Conservation (phyloP, 35 echinoderm and acorn worm genomes). For the Amphiura filiformis region DNA sequence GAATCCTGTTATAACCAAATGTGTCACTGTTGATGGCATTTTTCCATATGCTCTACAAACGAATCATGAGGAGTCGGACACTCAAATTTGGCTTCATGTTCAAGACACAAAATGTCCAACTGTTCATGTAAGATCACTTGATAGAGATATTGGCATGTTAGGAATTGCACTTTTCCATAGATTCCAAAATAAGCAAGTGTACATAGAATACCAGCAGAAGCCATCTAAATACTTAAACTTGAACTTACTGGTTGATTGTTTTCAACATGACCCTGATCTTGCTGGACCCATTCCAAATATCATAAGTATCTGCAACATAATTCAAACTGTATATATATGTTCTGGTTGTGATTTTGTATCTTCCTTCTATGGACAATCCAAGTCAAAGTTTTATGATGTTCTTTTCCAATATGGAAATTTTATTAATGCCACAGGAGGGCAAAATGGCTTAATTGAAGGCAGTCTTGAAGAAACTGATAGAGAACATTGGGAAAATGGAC, state of each 20-base stretch:
- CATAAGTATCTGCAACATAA: not conserved
- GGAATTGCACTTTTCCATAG: not conserved
- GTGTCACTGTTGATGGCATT: not conserved
- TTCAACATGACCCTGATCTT: not conserved
- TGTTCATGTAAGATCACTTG: slow-evolving; percentile 42
- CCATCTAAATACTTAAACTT: not conserved
- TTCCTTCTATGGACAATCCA: slow-evolving; percentile 6
- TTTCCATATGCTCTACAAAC: not conserved
- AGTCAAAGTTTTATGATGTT: not conserved
- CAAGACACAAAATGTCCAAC: slow-evolving; percentile 17
- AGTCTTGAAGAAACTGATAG: slow-evolving; percentile 9
- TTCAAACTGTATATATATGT: not conserved
- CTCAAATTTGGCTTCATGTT: slow-evolving; percentile 51
- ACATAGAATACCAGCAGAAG: not conserved
- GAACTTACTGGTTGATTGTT: not conserved
- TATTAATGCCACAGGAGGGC: not conserved
- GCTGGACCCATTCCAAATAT: not conserved
- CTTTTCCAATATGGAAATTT: slow-evolving; percentile 2
- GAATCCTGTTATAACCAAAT: not conserved
- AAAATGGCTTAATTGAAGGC: slow-evolving; percentile 4
- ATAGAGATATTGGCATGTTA: slow-evolving; percentile 51
- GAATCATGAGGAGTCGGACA: slow-evolving; percentile 44
- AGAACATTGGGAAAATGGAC: slow-evolving; percentile 15
- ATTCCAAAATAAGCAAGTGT: not conserved
- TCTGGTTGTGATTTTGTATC: not conserved